These are phyloP conservation scores for Pelodiscus sinensis DNA, from an alignment of 2,113 vertebrate species.

Conservation along the genomic window DNA sequence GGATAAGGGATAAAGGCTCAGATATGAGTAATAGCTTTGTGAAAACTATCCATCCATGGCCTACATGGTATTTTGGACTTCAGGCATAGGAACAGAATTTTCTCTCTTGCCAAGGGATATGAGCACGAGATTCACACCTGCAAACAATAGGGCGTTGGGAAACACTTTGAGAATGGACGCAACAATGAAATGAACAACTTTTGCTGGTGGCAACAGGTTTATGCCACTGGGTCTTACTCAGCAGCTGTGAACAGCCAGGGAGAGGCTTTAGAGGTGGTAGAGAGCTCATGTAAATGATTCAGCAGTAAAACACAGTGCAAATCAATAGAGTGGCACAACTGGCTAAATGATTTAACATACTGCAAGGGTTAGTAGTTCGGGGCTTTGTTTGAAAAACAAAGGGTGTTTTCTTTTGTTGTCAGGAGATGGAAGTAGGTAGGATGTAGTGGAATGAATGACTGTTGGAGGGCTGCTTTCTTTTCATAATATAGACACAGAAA, in stretches of 20 bases:
- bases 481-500: neutral
- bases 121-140: neutral
- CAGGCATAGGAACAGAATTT: neutral
- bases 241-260: neutral
- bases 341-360: slow-evolving; percentile 19
- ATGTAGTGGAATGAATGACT: neutral
- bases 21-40: neutral
- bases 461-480: neutral
- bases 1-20: neutral
- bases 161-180: neutral
- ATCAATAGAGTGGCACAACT: neutral
- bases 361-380: neutral
- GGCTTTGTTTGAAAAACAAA: neutral
- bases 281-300: neutral
- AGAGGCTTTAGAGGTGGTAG: neutral
- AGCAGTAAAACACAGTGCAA: neutral
- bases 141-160: neutral
- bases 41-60: neutral
- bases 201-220: neutral
- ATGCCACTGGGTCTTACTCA: neutral
- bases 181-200: neutral
- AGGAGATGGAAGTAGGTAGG: neutral
- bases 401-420: neutral
- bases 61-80: neutral
- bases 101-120: neutral